Evolutionary conservation across 2,888 invertebrate species (phyloP).

Genomic region (Scaeva pyrastri): DNA sequence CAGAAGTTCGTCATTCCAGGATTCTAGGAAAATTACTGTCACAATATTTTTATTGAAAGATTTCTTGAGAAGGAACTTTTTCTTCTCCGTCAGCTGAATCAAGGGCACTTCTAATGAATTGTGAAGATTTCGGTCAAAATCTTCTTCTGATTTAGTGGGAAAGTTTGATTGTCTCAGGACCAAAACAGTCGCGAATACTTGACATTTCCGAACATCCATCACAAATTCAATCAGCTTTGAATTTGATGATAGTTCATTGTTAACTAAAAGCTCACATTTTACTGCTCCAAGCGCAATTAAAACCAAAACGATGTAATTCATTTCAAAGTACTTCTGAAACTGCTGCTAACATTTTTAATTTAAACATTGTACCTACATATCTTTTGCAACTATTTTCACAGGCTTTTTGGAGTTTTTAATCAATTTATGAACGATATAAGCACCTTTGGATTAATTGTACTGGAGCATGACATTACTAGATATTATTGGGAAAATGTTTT

Average conservation of each 20-base stretch:
- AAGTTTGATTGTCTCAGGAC: background rate
- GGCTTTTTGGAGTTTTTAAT: too few relatives aligned
- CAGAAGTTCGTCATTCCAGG: constrained; percentile 71
- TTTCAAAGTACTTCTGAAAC: background rate
- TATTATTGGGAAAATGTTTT: too few relatives aligned
- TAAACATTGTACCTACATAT: too few relatives aligned
- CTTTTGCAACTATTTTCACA: too few relatives aligned
- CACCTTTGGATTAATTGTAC: too few relatives aligned
- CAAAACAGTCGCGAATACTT: background rate
- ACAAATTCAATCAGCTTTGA: background rate
- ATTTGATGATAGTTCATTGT: background rate
- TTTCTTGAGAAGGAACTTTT: constrained; percentile 72
- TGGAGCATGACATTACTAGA: too few relatives aligned
- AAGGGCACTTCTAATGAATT: background rate
- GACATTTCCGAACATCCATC: background rate
- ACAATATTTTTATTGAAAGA: constrained; percentile 74
- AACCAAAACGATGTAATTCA: background rate
- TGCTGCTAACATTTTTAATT: background rate
- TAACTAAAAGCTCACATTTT: background rate
- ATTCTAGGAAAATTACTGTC: constrained; percentile 77
- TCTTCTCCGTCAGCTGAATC: background rate
- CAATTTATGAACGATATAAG: too few relatives aligned
- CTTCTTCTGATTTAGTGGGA: background rate
- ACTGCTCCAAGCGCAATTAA: background rate
- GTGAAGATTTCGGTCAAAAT: background rate